Conservation (phyloP, 2,888 invertebrate species). For the Lochmaea capreae region DNA sequence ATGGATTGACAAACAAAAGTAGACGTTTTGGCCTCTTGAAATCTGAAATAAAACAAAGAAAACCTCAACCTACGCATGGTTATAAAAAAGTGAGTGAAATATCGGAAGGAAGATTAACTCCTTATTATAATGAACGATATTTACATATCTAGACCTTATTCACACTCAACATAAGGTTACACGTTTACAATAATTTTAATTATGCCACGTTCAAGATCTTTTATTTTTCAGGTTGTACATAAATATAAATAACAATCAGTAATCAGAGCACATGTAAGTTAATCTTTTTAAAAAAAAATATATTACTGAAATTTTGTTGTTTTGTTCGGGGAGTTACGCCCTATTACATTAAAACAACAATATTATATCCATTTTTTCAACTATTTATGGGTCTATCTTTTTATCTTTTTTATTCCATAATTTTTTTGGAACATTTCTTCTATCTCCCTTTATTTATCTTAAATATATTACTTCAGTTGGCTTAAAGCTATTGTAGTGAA, state of each 20-base stretch:
- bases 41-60: constrained; percentile 60
- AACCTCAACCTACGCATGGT: not conserved
- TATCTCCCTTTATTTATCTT: no score
- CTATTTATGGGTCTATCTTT: no score
- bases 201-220: not conserved
- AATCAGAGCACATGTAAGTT: not conserved
- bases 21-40: constrained; percentile 75
- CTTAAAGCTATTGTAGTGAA: no score
- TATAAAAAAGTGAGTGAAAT: not conserved
- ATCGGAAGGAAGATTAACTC: not conserved
- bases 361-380: no score
- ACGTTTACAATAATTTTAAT: not conserved
- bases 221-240: not conserved
- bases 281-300: not conserved
- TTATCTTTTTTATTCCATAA: no score
- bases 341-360: not conserved
- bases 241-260: not conserved
- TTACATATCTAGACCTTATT: not conserved
- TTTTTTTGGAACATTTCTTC: no score
- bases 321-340: not conserved
- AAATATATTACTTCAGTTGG: no score
- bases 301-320: not conserved
- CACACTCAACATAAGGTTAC: not conserved
- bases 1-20: constrained; percentile 86
- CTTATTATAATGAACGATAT: not conserved